phyloP scores from a whole-genome alignment of 2,888 invertebrate species.

The Amaurobius ferox region DNA sequence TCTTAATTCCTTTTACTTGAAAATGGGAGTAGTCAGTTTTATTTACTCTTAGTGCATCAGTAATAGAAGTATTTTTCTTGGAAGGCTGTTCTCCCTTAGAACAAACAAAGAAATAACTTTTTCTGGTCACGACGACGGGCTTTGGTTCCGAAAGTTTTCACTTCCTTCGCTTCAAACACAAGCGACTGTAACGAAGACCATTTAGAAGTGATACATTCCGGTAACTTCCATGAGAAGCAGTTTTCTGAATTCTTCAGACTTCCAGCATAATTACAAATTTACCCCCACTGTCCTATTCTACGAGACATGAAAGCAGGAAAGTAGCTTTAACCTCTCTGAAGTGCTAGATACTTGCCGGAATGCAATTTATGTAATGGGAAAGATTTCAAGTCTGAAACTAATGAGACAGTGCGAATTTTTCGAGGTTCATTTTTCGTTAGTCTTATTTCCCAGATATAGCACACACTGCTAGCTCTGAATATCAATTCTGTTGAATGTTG shows the following conservation, averaged over 20 bases:
- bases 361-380: neutral
- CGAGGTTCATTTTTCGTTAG: too few species aligned
- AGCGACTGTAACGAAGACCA: conserved; percentile 67
- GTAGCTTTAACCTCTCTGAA: conserved; percentile 39
- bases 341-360: neutral
- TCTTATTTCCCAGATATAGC: too few species aligned
- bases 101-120: conserved; percentile 56
- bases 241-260: conserved; percentile 65
- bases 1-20: conserved; percentile 44
- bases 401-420: too few species aligned
- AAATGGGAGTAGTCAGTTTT: conserved; percentile 44
- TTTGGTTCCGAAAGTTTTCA: conserved; percentile 68
- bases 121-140: conserved; percentile 64
- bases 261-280: conserved; percentile 54
- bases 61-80: conserved; percentile 31
- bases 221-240: conserved; percentile 41
- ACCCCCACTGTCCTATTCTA: conserved; percentile 34
- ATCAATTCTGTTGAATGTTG: too few species aligned
- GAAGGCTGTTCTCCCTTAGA: neutral
- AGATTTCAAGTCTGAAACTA: too few species aligned
- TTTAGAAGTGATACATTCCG: conserved; percentile 65
- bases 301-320: conserved; percentile 40
- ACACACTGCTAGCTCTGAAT: too few species aligned
- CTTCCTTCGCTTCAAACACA: conserved; percentile 55
- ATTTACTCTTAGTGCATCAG: conserved; percentile 60